Percentiles rank a stretch among this genome's conserved stretches.
Conservation (phyloP, 2,113 vertebrate species). For the Nanorana parkeri region DNA sequence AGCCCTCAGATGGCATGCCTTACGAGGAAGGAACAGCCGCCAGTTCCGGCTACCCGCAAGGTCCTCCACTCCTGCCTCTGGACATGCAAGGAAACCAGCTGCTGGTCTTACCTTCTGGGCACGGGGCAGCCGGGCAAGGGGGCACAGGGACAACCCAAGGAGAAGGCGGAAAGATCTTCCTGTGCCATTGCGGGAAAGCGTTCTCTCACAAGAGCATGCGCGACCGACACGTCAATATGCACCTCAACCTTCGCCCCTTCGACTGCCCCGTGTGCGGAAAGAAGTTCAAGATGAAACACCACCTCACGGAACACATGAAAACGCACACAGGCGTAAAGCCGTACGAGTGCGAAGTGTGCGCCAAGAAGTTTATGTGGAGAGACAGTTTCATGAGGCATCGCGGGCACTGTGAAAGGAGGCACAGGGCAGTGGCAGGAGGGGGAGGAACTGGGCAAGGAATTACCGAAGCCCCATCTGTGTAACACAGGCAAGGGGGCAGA, state of each 20-base stretch:
- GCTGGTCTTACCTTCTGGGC: slow-evolving; percentile 72
- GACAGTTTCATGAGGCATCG: slow-evolving; percentile 93
- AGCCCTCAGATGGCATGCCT: slow-evolving; percentile 82
- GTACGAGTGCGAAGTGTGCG: slow-evolving; percentile 85
- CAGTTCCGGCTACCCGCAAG: slow-evolving; percentile 63
- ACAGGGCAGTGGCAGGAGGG: slow-evolving; percentile 63
- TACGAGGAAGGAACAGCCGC: slow-evolving; percentile 70
- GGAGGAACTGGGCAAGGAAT: slow-evolving; percentile 58
- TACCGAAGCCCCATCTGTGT: slow-evolving; percentile 31
- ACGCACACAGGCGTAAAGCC: slow-evolving; percentile 92
- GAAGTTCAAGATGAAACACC: slow-evolving; percentile 97
- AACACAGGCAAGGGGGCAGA: slow-evolving; percentile 13
- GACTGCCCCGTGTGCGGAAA: slow-evolving; percentile 90
- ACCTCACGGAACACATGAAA: slow-evolving; percentile 96
- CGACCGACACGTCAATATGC: slow-evolving; percentile 94
- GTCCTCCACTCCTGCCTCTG: slow-evolving; percentile 81
- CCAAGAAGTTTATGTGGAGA: slow-evolving; percentile 94
- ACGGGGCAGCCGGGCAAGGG: slow-evolving; percentile 66
- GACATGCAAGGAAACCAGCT: slow-evolving; percentile 88
- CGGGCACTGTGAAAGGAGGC: slow-evolving; percentile 85
- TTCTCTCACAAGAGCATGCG: slow-evolving; percentile 94
- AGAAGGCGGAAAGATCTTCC: slow-evolving; percentile 78
- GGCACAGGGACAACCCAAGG: slow-evolving; percentile 57
- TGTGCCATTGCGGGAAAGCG: slow-evolving; percentile 93
- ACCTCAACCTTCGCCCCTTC: slow-evolving; percentile 91